Percentiles rank a stretch among this genome's conserved stretches.
Conservation (phyloP, 2,888 invertebrate genomes). For the Octonoba sinensis region DNA sequence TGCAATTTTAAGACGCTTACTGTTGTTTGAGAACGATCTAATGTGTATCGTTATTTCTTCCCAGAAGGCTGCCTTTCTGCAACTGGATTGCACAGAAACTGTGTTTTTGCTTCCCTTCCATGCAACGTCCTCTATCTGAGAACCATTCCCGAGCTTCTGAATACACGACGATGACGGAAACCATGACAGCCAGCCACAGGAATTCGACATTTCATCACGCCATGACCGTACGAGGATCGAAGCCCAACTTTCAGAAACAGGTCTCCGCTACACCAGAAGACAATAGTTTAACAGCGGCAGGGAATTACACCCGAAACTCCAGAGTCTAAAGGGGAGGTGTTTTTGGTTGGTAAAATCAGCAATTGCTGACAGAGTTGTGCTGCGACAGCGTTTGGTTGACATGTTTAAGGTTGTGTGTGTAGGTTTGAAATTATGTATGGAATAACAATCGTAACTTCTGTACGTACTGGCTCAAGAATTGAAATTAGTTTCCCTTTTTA, state of each 20-base stretch:
- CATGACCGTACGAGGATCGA: conserved; percentile 16
- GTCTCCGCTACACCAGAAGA: conserved; percentile 1
- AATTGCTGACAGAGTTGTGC: background rate
- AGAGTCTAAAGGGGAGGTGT: conserved; percentile 2
- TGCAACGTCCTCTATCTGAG: conserved; percentile 58
- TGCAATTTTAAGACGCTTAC: too few relatives aligned
- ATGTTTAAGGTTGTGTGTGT: too few relatives aligned
- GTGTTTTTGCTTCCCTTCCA: conserved; percentile 63
- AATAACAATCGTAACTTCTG: too few relatives aligned
- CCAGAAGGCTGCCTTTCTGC: conserved; percentile 65
- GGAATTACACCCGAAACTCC: conserved; percentile 30
- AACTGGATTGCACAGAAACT: conserved; percentile 65
- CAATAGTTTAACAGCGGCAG: conserved; percentile 3
- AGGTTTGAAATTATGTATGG: too few relatives aligned
- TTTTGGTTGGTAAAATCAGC: background rate
- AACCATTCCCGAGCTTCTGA: conserved; percentile 52
- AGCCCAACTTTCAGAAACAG: conserved; percentile 27
- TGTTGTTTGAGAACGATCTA: too few relatives aligned
- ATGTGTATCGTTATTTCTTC: conserved; percentile 27
- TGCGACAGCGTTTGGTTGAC: too few relatives aligned
- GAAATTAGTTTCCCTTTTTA: too few relatives aligned
- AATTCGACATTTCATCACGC: conserved; percentile 35
- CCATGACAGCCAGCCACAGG: conserved; percentile 32
- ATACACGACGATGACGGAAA: conserved; percentile 60
- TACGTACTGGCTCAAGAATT: too few relatives aligned